phyloP scores from a whole-genome alignment of 2,888 invertebrate genomes.

The Automeris io region DNA sequence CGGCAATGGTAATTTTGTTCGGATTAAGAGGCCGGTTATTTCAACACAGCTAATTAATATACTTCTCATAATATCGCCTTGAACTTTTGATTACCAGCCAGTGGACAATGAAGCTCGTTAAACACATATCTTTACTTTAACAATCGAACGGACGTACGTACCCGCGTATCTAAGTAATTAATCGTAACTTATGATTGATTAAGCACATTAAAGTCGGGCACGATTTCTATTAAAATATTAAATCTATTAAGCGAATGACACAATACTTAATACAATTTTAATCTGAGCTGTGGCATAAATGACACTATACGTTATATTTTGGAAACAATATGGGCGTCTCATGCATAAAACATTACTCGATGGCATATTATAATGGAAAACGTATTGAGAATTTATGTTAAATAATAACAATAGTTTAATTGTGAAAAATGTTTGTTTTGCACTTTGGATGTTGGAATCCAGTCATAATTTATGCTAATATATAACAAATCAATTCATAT shows the following conservation, averaged over 20 bases:
- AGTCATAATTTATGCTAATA: slow-evolving; percentile 17
- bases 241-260: slow-evolving; percentile 69
- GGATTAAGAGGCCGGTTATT: slow-evolving; percentile 53
- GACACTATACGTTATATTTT: slow-evolving; percentile 55
- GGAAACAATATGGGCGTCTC: slow-evolving; percentile 64
- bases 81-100: slow-evolving; percentile 66
- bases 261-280: slow-evolving; percentile 71
- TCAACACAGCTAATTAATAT: slow-evolving; percentile 68
- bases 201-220: slow-evolving; percentile 70
- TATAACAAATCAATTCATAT: slow-evolving; percentile 5
- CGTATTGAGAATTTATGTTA: slow-evolving; percentile 56
- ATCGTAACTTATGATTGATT: slow-evolving; percentile 75
- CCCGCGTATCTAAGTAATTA: slow-evolving; percentile 71
- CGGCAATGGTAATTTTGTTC: slow-evolving; percentile 41
- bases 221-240: slow-evolving; percentile 73
- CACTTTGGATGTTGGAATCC: slow-evolving; percentile 20
- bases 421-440: slow-evolving; percentile 35
- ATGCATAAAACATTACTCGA: slow-evolving; percentile 58
- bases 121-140: slow-evolving; percentile 52
- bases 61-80: slow-evolving; percentile 63
- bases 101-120: slow-evolving; percentile 68
- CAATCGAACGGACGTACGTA: slow-evolving; percentile 49
- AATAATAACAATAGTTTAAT: slow-evolving; percentile 59
- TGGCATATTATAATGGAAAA: slow-evolving; percentile 48
- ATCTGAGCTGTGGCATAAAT: slow-evolving; percentile 67